Evolutionary conservation across 2,113 vertebrate genomes (phyloP), one percentile per base, ranked within the genome.

Genomic region (Nothoprocta perdicaria): DNA sequence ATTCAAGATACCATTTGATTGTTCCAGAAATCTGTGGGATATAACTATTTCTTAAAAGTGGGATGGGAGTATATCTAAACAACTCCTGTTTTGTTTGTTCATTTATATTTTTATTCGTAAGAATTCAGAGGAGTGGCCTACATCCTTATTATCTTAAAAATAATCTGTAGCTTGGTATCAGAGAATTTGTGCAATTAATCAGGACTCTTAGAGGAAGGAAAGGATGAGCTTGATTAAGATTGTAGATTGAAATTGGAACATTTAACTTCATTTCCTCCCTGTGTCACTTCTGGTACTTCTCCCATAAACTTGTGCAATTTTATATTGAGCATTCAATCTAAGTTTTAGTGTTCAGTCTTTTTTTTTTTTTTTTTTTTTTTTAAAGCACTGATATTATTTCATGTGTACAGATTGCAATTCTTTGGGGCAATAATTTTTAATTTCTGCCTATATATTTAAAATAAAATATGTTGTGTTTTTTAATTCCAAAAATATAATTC

Each of bases 171-270:
- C 14, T 86, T 86, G n/a, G 62, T 61, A 69, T 88, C 48, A 50
- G 52, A 55, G 4, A 92, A 84, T 92, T 62, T 79, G 45, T 74
- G 52, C 50, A 76, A 60, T 68, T 94, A 94, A 95, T 93, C 71
- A 94, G 72, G 58, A 79, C 87, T 53, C 63, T 89, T 35, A 82
- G 53, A 76, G 89, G 87, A 89, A 94, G 86, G n/a, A 73, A 86
- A 92, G 4, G 80, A 89, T 90, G 46, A 93, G 26, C 74, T 93
- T 95, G 92, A 94, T 95, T 95, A 94, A 92, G 60, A 86, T 8
- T 77, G 31, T 8, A 2, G 27, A 62, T 73, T 84, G 78, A 90
- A 79, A 93, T 40, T 86, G 58, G 81, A 66, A 68, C 5, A 31
- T 81, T 90, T 81, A 24, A 40, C 33, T 87, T 95, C 43, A 89